phyloP scores from a whole-genome alignment of 2,888 invertebrate species.

The Quadriops clusia region DNA sequence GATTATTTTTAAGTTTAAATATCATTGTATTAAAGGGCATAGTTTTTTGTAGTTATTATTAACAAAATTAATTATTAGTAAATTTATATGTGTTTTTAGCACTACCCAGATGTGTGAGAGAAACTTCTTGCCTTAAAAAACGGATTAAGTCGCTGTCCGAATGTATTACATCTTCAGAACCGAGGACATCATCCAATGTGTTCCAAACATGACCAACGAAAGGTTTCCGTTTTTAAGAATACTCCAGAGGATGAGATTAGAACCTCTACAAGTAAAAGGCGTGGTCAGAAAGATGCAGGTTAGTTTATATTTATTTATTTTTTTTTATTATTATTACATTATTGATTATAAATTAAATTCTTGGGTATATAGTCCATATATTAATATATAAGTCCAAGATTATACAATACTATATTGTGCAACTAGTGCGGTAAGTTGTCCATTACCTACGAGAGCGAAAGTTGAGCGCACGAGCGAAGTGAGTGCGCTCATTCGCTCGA shows the following conservation, averaged over 20 bases:
- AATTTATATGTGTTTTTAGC: slow-evolving; percentile 41
- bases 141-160: slow-evolving; percentile 92
- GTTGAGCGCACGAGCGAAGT: too few relatives aligned
- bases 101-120: slow-evolving; percentile 97
- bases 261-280: slow-evolving; percentile 90
- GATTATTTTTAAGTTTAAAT: background rate
- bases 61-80: background rate
- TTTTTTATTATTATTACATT: slow-evolving; percentile 1
- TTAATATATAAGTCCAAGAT: background rate
- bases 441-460: too few relatives aligned
- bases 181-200: slow-evolving; percentile 75
- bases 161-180: slow-evolving; percentile 98
- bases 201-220: slow-evolving; percentile 76
- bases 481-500: too few relatives aligned
- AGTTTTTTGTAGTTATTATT: background rate
- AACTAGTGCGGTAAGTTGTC: too few relatives aligned
- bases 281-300: slow-evolving; percentile 95
- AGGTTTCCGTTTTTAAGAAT: slow-evolving; percentile 80
- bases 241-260: slow-evolving; percentile 94
- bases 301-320: slow-evolving; percentile 21
- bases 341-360: background rate
- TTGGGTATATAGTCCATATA: background rate
- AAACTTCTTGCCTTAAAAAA: slow-evolving; percentile 90
- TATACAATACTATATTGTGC: too few relatives aligned
- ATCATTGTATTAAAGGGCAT: background rate